Evolutionary conservation across 2,888 invertebrate species (phyloP).

Genomic region (Lasioglossum oenotherae): DNA sequence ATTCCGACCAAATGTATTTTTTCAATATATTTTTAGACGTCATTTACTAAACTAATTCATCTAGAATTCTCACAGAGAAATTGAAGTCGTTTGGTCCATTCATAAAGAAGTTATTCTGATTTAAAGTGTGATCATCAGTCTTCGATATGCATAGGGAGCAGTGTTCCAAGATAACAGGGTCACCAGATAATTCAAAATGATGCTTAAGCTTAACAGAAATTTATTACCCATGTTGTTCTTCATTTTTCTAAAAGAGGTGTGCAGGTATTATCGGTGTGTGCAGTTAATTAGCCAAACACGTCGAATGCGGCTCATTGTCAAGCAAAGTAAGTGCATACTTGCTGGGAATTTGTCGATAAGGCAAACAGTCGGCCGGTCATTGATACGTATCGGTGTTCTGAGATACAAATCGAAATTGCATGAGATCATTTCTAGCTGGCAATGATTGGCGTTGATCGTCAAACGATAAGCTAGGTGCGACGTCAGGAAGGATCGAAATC

Average conservation of each 20-base stretch:
- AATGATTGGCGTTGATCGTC: not conserved
- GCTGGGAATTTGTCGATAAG: no score
- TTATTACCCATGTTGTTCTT: not conserved
- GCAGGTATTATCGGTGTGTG: not conserved
- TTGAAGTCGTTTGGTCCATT: no score
- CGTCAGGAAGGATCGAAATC: not conserved
- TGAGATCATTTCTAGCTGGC: not conserved
- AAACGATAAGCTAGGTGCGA: not conserved
- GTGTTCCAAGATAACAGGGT: no score
- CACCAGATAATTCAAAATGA: no score
- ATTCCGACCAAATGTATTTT: no score
- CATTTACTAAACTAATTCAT: no score
- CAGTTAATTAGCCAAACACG: not conserved
- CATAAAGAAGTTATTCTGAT: no score
- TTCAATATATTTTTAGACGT: no score
- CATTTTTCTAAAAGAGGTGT: not conserved
- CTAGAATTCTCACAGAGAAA: no score
- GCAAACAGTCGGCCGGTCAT: not conserved
- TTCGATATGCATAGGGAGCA: no score
- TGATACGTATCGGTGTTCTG: conserved; percentile 28
- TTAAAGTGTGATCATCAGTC: no score
- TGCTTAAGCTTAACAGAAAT: not conserved
- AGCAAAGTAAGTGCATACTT: not conserved
- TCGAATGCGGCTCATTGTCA: not conserved
- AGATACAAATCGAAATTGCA: not conserved